Base-by-base conservation (phyloP, 2,888 invertebrate genomes). In the Odontocerum albicorne region DNA sequence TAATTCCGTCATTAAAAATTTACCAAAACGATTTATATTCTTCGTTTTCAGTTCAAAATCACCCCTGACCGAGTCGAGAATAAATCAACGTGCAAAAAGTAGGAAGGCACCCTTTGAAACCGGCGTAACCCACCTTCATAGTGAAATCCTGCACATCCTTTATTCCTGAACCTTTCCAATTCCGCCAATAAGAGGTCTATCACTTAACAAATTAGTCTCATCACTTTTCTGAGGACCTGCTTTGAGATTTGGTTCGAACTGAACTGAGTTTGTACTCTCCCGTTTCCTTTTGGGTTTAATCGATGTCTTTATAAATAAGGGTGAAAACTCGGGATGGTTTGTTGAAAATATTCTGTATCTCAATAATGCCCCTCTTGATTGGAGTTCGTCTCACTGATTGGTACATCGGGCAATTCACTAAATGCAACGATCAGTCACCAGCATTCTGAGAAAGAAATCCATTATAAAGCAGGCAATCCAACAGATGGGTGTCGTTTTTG, bases 171-270 rank as follows among this genome's bases (percentile, higher is more conserved):
- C 27, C 27, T 27, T 7, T 27, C 27, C 27, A 4, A 27, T 27
- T 27, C 10, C 10, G 15, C 27, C 47, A 47, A 47, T 47, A 47
- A 47, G 35, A 36, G n/a, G 36, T 13, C 36, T n/a, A 47, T 47
- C 47, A 36, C 47, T 47, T 47, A 47, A 47, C 47, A 47, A 47
- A 47, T 47, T 47, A 47, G 47, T 33, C 22, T 21, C 47, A 47
- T 47, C 47, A 47, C 36, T 47, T 33, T 13, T 27, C 47, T n/a
- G 33, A 10, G 17, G 47, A 36, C 36, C 47, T 47, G 47, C 27
- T 27, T 7, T 10, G 27, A 7, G 10, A 7, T 10, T 27, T 27
- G 27, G 10, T 27, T 4, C 6, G 27, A 27, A 10, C 27, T 27
- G 27, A 27, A 10, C 27, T 27, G 4, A 27, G n/a, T n/a, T n/a